These are phyloP conservation scores for Rhyacichthys aspro DNA, from an alignment of 2,797 vertebrate genomes.

Conservation along the genomic window DNA sequence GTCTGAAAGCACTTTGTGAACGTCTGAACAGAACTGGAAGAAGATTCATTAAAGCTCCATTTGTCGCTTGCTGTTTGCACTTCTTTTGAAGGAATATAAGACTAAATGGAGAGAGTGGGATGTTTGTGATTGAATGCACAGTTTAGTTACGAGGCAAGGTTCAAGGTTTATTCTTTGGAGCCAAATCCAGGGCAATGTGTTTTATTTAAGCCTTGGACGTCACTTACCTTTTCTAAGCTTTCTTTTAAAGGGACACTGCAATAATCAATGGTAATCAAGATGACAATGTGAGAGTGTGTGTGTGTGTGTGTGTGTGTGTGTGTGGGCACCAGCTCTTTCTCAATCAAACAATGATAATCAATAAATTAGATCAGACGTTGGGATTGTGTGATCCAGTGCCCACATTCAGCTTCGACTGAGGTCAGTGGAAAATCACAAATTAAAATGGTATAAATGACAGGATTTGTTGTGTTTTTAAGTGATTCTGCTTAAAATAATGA, in stretches of 20 bases:
- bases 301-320: no score
- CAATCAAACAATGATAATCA: no score
- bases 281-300: no score
- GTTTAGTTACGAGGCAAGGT: not conserved
- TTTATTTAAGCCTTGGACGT: not conserved
- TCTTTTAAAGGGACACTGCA: not conserved
- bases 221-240: not conserved
- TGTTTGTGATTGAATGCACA: conserved; percentile 18
- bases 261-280: conserved; percentile 5
- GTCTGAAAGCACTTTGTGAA: conserved; percentile 24
- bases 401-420: no score
- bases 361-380: not conserved
- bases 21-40: conserved; percentile 23
- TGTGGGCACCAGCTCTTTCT: not conserved
- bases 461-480: no score
- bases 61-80: conserved; percentile 26
- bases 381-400: not conserved
- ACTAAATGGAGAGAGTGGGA: conserved; percentile 5
- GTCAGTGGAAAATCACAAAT: no score
- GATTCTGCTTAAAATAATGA: no score
- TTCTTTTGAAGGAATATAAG: conserved; percentile 13
- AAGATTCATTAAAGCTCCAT: conserved; percentile 6
- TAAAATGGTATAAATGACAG: no score
- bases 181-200: conserved; percentile 3
- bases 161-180: not conserved